Base-by-base conservation (phyloP, 2,113 vertebrate species). In the Python bivittatus region DNA sequence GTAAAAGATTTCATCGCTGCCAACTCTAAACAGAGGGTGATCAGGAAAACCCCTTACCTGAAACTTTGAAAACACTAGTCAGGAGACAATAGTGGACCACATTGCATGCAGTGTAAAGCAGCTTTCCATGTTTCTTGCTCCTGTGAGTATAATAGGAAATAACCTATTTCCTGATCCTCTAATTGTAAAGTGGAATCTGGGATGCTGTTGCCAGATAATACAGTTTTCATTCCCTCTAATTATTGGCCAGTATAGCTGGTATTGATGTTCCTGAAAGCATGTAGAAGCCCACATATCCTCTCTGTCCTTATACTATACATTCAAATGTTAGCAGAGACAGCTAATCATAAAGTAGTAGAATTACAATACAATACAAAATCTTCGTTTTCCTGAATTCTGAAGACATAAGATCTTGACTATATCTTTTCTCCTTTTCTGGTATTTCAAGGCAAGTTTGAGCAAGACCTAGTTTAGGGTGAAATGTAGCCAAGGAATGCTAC, bases 391-490 rank as follows among this genome's bases (percentile, higher is more conserved):
- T 25, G 22, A 33, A 83, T 90, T 90, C 53, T 38, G 64, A 53
- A 42, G 6, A 42, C 52, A 79, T 15, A 48, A 53, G 64, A 90
- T 56, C n/a, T 54, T 29, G 48, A 15, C 25, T 52, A 52, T 53
- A 58, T 88, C 33, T 38, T 60, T 42, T 88, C 22, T 22, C 23
- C n/a, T 38, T 27, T 42, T 25, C 72, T 44, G 53, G 52, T 79
- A 84, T 57, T 90, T 90, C 84, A 17, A 83, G 33, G 72, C 89
- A 90, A 83, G 33, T 84, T 8, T 54, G 79, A 54, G 72, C 89
- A 84, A 57, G 53, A 44, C 2, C 6, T 33, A 56, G 64, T 83
- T 58, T 84, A 84, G 13, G 53, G 68, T 90, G 68, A 72, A 90
- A 83, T 56, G 52, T 57, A 54, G 4, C 15, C 52, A 53, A 61